phyloP scores from a whole-genome alignment of 2,113 vertebrate species.

The Lynx canadensis region DNA sequence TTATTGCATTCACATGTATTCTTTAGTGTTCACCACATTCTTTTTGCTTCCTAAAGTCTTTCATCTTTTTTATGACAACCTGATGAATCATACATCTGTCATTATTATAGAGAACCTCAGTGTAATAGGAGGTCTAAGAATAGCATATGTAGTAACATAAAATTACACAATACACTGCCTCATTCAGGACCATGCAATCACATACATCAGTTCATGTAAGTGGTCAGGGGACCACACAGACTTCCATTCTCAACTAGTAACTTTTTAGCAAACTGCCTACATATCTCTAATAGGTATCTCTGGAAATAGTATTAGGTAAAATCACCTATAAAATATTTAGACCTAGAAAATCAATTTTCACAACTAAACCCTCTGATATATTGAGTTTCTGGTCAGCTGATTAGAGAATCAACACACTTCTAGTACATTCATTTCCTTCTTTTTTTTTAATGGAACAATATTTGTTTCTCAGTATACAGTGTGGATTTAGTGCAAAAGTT shows the following conservation, averaged over 20 bases:
- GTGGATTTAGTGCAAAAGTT: neutral
- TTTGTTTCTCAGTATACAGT: neutral
- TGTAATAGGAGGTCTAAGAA: constrained; percentile 54
- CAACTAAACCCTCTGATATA: constrained; percentile 18
- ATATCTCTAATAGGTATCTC: neutral
- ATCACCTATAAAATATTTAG: neutral
- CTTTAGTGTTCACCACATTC: neutral
- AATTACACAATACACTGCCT: constrained; percentile 13
- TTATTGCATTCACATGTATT: neutral
- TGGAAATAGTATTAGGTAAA: constrained; percentile 22
- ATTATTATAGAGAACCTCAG: constrained; percentile 68
- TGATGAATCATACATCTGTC: constrained; percentile 50
- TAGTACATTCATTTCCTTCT: neutral
- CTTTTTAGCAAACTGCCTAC: neutral
- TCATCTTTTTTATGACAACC: constrained; percentile 39
- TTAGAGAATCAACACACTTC: constrained; percentile 35
- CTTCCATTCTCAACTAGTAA: neutral
- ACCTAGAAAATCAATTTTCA: constrained; percentile 1
- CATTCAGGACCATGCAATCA: neutral
- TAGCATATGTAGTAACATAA: constrained; percentile 48
- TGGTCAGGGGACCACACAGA: neutral
- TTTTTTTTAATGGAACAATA: neutral
- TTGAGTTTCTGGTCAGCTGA: neutral
- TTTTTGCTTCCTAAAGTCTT: constrained; percentile 48
- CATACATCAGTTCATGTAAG: neutral